Percentiles rank a stretch among this genome's conserved stretches.
phyloP scores from a whole-genome alignment of 2,113 vertebrate species.

The Maccullochella peelii region DNA sequence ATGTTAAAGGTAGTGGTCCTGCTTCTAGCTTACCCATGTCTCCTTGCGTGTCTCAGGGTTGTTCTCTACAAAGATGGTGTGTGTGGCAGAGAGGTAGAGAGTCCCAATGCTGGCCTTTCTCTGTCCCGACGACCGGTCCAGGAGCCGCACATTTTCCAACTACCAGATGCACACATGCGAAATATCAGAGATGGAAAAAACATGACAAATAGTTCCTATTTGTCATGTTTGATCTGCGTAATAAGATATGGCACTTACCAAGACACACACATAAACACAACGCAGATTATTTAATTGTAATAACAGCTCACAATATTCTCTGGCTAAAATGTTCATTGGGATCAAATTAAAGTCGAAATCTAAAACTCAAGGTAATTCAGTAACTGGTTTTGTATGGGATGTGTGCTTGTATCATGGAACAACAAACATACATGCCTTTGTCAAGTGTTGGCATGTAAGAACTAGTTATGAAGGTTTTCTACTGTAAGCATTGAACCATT shows the following conservation, averaged over 20 bases:
- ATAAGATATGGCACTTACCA: not conserved
- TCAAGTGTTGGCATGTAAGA: not conserved
- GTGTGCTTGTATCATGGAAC: not conserved
- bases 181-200: not conserved
- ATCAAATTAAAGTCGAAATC: not conserved
- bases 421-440: not conserved
- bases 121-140: conserved; percentile 88
- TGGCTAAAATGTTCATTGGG: not conserved
- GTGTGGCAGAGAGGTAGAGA: conserved; percentile 95
- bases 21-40: conserved; percentile 90
- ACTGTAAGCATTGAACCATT: not conserved
- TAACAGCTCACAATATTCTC: not conserved
- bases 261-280: not conserved
- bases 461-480: not conserved
- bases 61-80: conserved; percentile 96
- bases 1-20: not conserved
- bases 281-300: not conserved
- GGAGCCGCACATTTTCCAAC: conserved; percentile 94
- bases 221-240: too few relatives aligned
- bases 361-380: not conserved
- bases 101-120: conserved; percentile 90
- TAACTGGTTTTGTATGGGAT: not conserved
- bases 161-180: conserved; percentile 54
- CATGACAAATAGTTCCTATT: not conserved
- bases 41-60: conserved; percentile 92